These are phyloP conservation scores for Solea solea DNA, from an alignment of 2,113 vertebrate species.

Conservation along the genomic window DNA sequence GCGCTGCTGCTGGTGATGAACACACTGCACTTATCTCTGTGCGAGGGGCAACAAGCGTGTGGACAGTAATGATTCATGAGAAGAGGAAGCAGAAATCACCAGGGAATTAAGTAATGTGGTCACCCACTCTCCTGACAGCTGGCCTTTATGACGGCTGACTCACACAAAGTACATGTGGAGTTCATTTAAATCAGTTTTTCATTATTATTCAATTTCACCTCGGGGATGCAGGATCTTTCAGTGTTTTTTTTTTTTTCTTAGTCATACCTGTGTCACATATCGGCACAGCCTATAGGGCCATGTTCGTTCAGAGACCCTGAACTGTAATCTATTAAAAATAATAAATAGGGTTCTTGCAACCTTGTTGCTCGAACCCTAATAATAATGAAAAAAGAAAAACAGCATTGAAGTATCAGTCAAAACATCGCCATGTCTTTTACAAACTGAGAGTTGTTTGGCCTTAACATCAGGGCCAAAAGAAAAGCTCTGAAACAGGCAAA, in stretches of 20 bases:
- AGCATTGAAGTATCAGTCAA: slow-evolving; percentile 20
- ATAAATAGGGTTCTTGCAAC: no score
- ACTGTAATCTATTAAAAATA: not conserved
- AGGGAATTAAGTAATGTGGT: slow-evolving; percentile 49
- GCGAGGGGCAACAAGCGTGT: slow-evolving; percentile 27
- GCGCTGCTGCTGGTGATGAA: not conserved
- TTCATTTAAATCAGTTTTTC: not conserved
- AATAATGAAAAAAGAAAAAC: not conserved
- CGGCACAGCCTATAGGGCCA: fast-evolving
- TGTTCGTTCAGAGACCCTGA: not conserved
- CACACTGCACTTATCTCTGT: slow-evolving; percentile 34
- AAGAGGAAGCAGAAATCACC: slow-evolving; percentile 61
- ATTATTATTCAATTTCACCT: not conserved
- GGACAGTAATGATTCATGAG: slow-evolving; percentile 48
- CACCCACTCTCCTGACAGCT: slow-evolving; percentile 64
- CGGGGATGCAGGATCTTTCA: not conserved
- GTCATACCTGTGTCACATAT: not conserved
- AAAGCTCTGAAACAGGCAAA: not conserved
- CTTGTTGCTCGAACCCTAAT: no score
- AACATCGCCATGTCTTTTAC: slow-evolving; percentile 30
- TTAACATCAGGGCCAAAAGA: slow-evolving; percentile 49
- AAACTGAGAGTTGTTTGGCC: slow-evolving; percentile 33
- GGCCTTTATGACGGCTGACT: slow-evolving; percentile 43
- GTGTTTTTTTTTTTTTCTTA: not conserved
- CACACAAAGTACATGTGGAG: slow-evolving; percentile 2